Base-by-base conservation (phyloP, 2,113 vertebrate genomes). In the Psilopogon haemacephalus region DNA sequence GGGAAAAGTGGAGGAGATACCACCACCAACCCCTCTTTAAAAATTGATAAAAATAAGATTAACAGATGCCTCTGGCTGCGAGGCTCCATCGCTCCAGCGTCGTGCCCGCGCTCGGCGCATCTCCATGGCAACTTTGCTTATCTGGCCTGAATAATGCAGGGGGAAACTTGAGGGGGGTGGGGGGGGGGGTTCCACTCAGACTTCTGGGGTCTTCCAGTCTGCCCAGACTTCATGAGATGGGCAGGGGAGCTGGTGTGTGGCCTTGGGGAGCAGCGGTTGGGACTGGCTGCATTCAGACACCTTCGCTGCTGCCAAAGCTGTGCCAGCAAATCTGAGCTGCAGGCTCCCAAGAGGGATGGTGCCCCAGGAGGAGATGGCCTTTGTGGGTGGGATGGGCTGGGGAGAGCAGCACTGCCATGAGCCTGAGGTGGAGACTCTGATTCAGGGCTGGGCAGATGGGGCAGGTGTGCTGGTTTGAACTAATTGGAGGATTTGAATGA, bases 51-150 rank as follows among this genome's bases (percentile, higher is more conserved):
- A 94, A 93, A 85, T 84, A 88, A 93, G 89, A 96, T 83, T 56
- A 96, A 74, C 74, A 90, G 89, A 80, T 72, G 93, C 94, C 93
- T 94, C 72, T 91, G 84, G 90, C 69, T 89, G 91, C 37, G 69
- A 94, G 95, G 6, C 83, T 91, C 93, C 88, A 72, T 65, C 12
- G 9, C 84, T 68, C 7, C 78, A 70, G 84, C 89, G 19, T 59
- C 60, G 13, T 90, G 92, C 86, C 71, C 21, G 67, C 0, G 3
- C 58, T 88, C 86, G 46, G 84, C 91, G 48, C 42, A 40, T 97
- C 94, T 91, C 97, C 94, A 96, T 95, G 97, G 96, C 86, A 97
- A 97, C 96, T 54, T 54, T 9, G 5, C 20, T 6, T 4, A 2
- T 18, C 46, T 75, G 91, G 89, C 90, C 96, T 87, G 50, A 16